These are phyloP conservation scores for Percopsis omiscomaycus DNA, from an alignment of 2,797 vertebrate species.

Conservation along the genomic window DNA sequence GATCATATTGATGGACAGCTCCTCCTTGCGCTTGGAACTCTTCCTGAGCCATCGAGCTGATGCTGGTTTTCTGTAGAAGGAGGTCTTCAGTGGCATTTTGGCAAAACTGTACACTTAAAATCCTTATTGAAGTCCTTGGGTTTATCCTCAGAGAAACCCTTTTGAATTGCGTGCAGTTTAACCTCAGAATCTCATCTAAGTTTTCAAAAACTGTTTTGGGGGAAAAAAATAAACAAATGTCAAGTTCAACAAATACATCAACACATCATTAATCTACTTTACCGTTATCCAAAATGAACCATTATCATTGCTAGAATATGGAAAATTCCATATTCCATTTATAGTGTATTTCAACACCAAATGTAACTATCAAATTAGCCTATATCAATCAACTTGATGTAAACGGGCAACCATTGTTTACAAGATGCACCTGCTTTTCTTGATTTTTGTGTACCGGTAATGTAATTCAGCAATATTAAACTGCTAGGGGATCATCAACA, in stretches of 20 bases:
- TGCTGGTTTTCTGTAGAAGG: constrained; percentile 63
- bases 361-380: constrained; percentile 37
- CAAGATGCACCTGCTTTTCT: constrained; percentile 62
- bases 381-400: constrained; percentile 25
- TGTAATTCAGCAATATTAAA: constrained; percentile 50
- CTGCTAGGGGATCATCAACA: constrained; percentile 32
- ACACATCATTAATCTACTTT: constrained; percentile 10
- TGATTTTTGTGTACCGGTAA: constrained; percentile 29
- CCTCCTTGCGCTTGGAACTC: constrained; percentile 72
- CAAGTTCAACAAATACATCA: neutral
- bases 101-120: constrained; percentile 7
- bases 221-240: constrained; percentile 21
- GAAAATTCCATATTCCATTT: constrained; percentile 28
- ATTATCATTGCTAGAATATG: constrained; percentile 12
- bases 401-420: constrained; percentile 48
- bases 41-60: constrained; percentile 71
- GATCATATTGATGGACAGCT: constrained; percentile 81
- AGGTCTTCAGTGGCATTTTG: constrained; percentile 74
- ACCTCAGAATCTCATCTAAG: constrained; percentile 46
- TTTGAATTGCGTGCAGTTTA: constrained; percentile 30
- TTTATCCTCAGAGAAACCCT: constrained; percentile 22
- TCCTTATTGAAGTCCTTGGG: constrained; percentile 22
- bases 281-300: constrained; percentile 17
- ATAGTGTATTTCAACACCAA: constrained; percentile 38
- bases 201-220: constrained; percentile 28